Evolutionary conservation across 1,140 invertebrate species (phyloP), one percentile per base, ranked within the genome.

Genomic region (Oryctes rhinoceros): DNA sequence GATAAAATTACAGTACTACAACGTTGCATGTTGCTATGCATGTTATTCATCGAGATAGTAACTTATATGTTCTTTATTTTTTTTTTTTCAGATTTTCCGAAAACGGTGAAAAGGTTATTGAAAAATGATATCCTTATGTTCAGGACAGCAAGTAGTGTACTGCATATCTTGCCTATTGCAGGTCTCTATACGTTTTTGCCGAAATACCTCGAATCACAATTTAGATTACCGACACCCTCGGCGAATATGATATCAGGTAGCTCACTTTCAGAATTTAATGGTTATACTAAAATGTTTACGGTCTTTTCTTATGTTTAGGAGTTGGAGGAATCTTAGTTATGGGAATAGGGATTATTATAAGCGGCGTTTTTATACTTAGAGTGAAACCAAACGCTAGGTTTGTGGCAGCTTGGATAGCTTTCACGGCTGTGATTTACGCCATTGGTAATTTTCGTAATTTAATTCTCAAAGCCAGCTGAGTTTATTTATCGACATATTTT

Each of bases 141-240:
- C 86, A 90, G 96, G 20, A 97, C 95, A 10, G 95, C 96, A 4
- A 96, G 94, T 82, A 96, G 93, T 79, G 96, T 98, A 18, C 90
- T 98, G 9, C 96, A 97, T 85, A 92, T 98, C 83, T 90, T 98
- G 84, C 96, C 96, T 59, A 96, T 97, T 82, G 95, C 95, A 79
- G 96, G 96, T 4, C 90, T 97, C 9, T 97, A 97, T 88, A 97
- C 96, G 62, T 98, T 98, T 88, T 90, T 98, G 83, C 96, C 97
- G 75, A 98, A 98, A 88, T 98, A 97, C 88, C 89, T 98, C 82
- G 96, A 98, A 89, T 94, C 93, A 74, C 96, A 97, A 90, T 98
- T 98, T 89, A 91, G 95, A 81, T 88, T 97, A 84, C 92, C 96
- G 15, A 95, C 96, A 71, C 94, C 95, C 87, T 92, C 95, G 85